Base-by-base conservation (phyloP, 2,113 vertebrate genomes). In the Thamnophis sirtalis region DNA sequence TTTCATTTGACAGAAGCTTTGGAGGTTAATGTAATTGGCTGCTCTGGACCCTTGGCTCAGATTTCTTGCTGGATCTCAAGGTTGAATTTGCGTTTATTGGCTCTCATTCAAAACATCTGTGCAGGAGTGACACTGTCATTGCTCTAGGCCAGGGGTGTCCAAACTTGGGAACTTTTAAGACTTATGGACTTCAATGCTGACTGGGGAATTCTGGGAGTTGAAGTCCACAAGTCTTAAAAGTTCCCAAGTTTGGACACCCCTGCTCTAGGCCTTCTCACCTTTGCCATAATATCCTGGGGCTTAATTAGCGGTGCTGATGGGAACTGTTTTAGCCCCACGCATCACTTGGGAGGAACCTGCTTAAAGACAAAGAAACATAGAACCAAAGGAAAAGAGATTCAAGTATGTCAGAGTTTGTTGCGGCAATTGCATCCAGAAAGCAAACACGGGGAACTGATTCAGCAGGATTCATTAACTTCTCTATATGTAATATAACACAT, bases 11-110 rank as follows among this genome's bases (percentile, higher is more conserved):
- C 48, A 90, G 94, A 93, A 58, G 88, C 93, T 24, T 92, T 93
- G 93, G 93, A n/a, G 93, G 94, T 95, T 96, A 87, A 95, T 96
- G 94, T 91, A 53, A 87, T 96, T 95, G 15, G 84, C 54, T 0
- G 54, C 33, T 84, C 28, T 51, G 9, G 60, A 87, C 1, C 0
- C 80, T 49, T 4, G 0, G 22, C 54, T 38, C 55, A 1, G 49
- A 11, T 91, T 93, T 0, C 0, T 80, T 86, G 54, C 84, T 51
- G 19, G 49, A 15, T 9, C 11, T 60, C n/a, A 6, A 22, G 28
- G 43, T 11, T 54, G 51, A 55, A 22, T 55, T 19, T 54, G 54
- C 54, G 55, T 87, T 38, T 55, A 22, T 33, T 4, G 17, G 51
- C 19, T 4, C 17, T 22, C 53, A 11, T n/a, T 54, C 53, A 22